Conservation (phyloP, 2,888 invertebrate species). For the Idaea straminata region DNA sequence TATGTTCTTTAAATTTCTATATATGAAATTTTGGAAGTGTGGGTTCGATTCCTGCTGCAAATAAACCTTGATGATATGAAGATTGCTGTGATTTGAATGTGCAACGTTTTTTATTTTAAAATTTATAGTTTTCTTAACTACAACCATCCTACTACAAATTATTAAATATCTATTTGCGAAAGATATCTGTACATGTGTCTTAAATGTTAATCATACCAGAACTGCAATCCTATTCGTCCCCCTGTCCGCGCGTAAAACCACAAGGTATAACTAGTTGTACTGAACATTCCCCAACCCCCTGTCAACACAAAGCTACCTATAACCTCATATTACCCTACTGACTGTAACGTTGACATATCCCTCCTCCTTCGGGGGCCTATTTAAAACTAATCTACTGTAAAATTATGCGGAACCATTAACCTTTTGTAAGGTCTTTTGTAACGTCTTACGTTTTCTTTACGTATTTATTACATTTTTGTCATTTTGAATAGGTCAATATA, state of each 20-base stretch:
- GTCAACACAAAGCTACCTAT: background rate
- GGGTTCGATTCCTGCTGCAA: too few relatives aligned
- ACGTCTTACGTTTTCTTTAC: conserved; percentile 14
- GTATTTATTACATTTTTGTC: conserved; percentile 19
- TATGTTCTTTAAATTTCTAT: background rate
- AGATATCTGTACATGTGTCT: too few relatives aligned
- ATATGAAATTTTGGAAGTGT: too few relatives aligned
- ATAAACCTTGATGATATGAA: too few relatives aligned
- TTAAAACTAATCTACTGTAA: conserved; percentile 30
- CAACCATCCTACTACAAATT: too few relatives aligned
- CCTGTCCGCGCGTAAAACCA: too few relatives aligned
- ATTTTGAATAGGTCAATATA: conserved; percentile 17
- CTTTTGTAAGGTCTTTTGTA: conserved; percentile 21
- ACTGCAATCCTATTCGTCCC: too few relatives aligned
- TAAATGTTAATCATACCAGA: too few relatives aligned
- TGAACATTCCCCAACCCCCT: background rate
- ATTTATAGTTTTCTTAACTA: too few relatives aligned
- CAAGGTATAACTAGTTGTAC: background rate
- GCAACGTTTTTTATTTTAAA: too few relatives aligned
- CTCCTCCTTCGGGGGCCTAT: conserved; percentile 19
- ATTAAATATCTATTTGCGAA: too few relatives aligned
- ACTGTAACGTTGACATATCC: conserved; percentile 18
- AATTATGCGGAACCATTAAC: conserved; percentile 32
- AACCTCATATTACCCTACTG: background rate
- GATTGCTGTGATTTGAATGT: too few relatives aligned